Percentiles rank a stretch among this genome's conserved stretches.
Conservation (phyloP, 2,113 vertebrate species). For the Lepus europaeus region DNA sequence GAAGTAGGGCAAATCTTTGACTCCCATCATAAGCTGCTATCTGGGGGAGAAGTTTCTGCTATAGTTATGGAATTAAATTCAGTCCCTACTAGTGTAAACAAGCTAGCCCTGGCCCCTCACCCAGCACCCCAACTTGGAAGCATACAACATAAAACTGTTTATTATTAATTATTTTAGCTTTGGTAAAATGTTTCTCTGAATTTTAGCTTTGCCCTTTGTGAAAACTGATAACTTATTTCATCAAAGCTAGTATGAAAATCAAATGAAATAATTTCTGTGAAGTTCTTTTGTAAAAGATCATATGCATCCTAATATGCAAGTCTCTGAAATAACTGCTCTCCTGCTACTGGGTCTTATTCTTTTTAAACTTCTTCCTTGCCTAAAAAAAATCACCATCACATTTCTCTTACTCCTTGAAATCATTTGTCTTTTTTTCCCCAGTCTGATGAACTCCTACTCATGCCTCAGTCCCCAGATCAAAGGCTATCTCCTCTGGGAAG, state of each 20-base stretch:
- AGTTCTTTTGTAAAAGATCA: conserved; percentile 17
- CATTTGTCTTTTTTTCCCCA: neutral
- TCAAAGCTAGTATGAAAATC: conserved; percentile 38
- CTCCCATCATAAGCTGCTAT: neutral
- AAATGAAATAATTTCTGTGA: conserved; percentile 47
- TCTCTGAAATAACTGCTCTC: conserved; percentile 13
- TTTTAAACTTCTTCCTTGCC: neutral
- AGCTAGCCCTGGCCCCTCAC: neutral
- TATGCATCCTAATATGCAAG: neutral
- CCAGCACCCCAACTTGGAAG: neutral
- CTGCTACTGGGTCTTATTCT: neutral
- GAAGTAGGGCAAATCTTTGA: neutral
- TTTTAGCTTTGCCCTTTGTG: neutral
- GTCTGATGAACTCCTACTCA: neutral
- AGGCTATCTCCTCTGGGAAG: neutral
- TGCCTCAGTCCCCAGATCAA: neutral
- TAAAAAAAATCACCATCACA: neutral
- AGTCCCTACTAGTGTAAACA: neutral
- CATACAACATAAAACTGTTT: neutral
- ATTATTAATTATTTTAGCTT: conserved; percentile 45
- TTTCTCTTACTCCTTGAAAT: neutral
- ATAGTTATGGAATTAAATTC: neutral
- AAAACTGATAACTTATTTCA: conserved; percentile 24
- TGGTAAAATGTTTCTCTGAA: neutral
- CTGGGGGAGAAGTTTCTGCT: neutral